Evolutionary conservation across 2,113 vertebrate genomes (phyloP), one percentile per base, ranked within the genome.

Genomic region (Barnardius zonarius): DNA sequence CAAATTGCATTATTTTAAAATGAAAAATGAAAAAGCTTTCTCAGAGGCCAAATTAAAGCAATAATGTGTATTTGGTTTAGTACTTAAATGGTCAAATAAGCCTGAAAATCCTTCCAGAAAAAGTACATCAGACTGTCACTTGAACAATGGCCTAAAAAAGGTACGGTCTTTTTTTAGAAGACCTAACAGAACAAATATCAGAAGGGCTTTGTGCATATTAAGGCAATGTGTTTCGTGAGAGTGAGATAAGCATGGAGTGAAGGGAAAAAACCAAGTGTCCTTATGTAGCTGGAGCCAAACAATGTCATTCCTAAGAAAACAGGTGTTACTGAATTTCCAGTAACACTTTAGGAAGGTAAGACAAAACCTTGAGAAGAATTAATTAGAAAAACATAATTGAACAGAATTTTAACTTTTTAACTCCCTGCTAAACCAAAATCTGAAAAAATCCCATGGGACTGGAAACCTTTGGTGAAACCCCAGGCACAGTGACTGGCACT

Each of bases 301-400:
- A 55, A 76, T 62, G 70, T 52, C 44, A 90, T 54, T 92, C 28
- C 63, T 66, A 77, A 75, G 83, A 75, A 96, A 95, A 92, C 44
- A 92, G 49, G 17, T 63, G 61, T 88, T 92, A 80, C 1, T 80
- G 74, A 81, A 79, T 90, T 95, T 90, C 74, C 67, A 91, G 6
- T 44, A 85, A 73, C 28, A 23, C 49, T 87, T 95, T 30, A 86
- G 61, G 15, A 88, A 90, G 22, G 49, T 23, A 54, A 92, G 75
- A 83, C 57, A 78, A 88, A 78, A 84, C 67, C 48, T 92, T 87
- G 66, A 92, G 70, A 83, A 86, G 92, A 92, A 92, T 77, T 87
- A 76, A 61, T 86, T 86, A 83, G 15, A 22, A 76, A 81, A 86
- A 64, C 19, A 86, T 28, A 69, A 75, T 12, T 39, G 55, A 84